phyloP scores from a whole-genome alignment of 1,140 invertebrate species.

The Calosoma granatense region DNA sequence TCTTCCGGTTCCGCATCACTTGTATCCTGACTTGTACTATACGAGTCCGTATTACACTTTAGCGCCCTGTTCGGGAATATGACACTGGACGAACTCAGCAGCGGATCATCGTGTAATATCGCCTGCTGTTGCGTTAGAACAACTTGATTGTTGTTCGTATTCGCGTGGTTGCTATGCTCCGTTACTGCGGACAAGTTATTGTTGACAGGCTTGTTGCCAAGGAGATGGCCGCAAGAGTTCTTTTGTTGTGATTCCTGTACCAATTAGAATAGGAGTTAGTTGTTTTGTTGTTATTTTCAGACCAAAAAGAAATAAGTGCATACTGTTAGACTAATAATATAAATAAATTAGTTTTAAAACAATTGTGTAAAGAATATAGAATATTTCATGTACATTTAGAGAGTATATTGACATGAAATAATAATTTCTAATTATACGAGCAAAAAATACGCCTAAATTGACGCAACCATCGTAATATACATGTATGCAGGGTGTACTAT shows the following conservation, averaged over 20 bases:
- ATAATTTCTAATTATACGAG: no score
- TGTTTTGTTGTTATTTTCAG: no score
- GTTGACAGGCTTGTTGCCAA: conserved; percentile 16
- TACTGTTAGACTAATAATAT: no score
- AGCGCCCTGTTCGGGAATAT: conserved; percentile 8
- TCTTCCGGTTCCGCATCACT: background rate
- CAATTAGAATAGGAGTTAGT: background rate
- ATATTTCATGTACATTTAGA: no score
- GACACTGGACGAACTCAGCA: conserved; percentile 19
- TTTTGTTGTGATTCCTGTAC: background rate
- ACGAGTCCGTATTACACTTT: conserved; percentile 11
- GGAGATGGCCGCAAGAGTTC: conserved; percentile 3
- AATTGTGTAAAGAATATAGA: no score
- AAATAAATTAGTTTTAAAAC: no score
- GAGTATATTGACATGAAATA: no score
- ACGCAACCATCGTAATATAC: no score
- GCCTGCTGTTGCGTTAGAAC: conserved; percentile 26
- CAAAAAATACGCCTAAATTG: no score
- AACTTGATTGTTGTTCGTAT: conserved; percentile 23
- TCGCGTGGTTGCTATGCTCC: conserved; percentile 9
- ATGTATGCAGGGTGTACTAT: no score
- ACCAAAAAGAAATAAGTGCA: no score
- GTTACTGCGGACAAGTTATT: conserved; percentile 13
- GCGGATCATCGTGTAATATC: conserved; percentile 26
- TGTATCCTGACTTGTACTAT: conserved; percentile 8